phyloP scores from a whole-genome alignment of 2,797 vertebrate species.

The Urosaurus nigricauda region DNA sequence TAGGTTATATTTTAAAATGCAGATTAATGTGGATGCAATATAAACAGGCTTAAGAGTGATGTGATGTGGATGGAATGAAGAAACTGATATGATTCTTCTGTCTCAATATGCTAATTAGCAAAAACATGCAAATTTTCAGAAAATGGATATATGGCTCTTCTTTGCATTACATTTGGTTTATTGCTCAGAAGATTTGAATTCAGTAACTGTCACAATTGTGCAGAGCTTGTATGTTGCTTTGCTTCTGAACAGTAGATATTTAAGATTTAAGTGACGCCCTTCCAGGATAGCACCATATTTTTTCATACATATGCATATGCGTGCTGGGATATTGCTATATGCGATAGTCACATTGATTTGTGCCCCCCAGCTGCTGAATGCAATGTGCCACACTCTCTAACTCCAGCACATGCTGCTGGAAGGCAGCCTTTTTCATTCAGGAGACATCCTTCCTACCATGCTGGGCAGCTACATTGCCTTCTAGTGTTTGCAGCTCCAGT shows the following conservation, averaged over 20 bases:
- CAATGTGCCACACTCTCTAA: not conserved
- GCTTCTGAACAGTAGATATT: not conserved
- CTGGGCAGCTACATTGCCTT: slow-evolving; percentile 34
- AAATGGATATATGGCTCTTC: not conserved
- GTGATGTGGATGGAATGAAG: not conserved
- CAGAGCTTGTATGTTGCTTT: not conserved
- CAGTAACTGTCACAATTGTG: not conserved
- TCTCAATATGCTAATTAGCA: not conserved
- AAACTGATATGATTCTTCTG: not conserved
- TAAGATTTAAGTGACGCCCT: too few species aligned
- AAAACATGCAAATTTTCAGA: not conserved
- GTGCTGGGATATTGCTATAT: not conserved
- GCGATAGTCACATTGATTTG: not conserved
- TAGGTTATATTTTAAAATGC: not conserved
- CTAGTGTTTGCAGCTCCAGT: slow-evolving; percentile 41
- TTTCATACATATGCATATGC: not conserved
- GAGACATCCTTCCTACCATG: not conserved
- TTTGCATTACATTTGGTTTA: not conserved
- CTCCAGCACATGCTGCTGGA: slow-evolving; percentile 20
- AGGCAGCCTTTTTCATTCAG: slow-evolving; percentile 5
- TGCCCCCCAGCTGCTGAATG: not conserved
- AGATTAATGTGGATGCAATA: not conserved
- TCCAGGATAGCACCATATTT: too few species aligned
- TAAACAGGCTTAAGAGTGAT: not conserved
- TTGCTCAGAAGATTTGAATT: not conserved